These are phyloP conservation scores for Hypolimnas misippus DNA, from an alignment of 2,888 invertebrate species.

Conservation along the genomic window DNA sequence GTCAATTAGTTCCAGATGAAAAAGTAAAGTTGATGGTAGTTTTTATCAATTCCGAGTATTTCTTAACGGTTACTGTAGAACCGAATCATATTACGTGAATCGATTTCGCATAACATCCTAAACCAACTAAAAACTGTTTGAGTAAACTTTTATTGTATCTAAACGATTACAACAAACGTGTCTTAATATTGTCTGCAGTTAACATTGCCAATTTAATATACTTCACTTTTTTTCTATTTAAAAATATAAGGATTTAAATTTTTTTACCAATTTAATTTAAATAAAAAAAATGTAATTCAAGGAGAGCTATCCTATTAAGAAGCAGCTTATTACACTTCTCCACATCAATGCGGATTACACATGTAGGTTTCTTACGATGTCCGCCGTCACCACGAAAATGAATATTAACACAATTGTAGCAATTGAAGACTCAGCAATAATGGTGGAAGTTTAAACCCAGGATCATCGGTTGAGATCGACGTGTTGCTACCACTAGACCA, in stretches of 20 bases:
- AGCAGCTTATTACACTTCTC: too few relatives aligned
- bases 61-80: conserved; percentile 15
- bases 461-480: neutral
- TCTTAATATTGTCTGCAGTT: neutral
- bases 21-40: conserved; percentile 25
- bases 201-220: too few relatives aligned
- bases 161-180: neutral
- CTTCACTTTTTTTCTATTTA: too few relatives aligned
- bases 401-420: too few relatives aligned
- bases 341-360: too few relatives aligned
- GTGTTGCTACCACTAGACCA: too few relatives aligned
- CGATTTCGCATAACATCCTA: conserved; percentile 8
- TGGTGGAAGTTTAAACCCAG: neutral
- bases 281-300: too few relatives aligned
- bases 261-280: too few relatives aligned
- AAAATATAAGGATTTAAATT: too few relatives aligned
- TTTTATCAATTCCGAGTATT: conserved; percentile 17
- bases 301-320: too few relatives aligned
- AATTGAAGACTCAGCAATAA: neutral
- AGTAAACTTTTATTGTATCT: neutral
- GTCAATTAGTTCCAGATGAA: conserved; percentile 39
- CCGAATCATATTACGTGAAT: conserved; percentile 14
- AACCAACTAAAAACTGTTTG: neutral
- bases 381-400: too few relatives aligned
- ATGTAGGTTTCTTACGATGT: too few relatives aligned